phyloP scores from a whole-genome alignment of 1,140 invertebrate species.

The Magallana ariakensis region DNA sequence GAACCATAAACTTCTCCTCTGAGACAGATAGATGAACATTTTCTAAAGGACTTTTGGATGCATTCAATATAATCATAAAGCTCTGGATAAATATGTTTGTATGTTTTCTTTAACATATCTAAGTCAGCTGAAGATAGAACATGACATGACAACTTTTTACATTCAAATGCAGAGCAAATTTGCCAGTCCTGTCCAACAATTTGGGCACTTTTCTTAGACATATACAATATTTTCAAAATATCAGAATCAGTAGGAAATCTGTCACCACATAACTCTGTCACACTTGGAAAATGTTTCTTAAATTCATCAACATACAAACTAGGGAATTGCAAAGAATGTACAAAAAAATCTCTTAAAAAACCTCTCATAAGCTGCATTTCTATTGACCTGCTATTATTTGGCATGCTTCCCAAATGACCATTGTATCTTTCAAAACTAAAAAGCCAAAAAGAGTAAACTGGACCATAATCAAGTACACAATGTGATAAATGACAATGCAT shows the following conservation, averaged over 20 bases:
- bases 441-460: conserved; percentile 61
- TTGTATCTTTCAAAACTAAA: conserved; percentile 53
- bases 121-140: conserved; percentile 9
- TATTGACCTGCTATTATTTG: background rate
- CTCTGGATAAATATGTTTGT: conserved; percentile 2
- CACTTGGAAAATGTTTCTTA: conserved; percentile 20
- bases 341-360: conserved; percentile 35
- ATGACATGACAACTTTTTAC: conserved; percentile 9
- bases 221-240: conserved; percentile 11
- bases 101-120: conserved; percentile 15
- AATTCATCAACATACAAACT: conserved; percentile 1
- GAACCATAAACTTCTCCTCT: too few relatives aligned
- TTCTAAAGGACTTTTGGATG: conserved; percentile 17
- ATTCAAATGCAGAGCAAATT: conserved; percentile 24
- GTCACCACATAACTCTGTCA: background rate
- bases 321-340: conserved; percentile 6
- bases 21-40: too few relatives aligned
- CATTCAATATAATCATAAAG: background rate
- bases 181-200: conserved; percentile 28
- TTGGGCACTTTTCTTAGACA: conserved; percentile 21
- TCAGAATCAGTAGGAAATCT: conserved; percentile 14
- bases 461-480: conserved; percentile 57
- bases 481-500: conserved; percentile 55
- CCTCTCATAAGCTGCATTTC: conserved; percentile 47
- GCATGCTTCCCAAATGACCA: conserved; percentile 47